Conservation (phyloP, 2,797 vertebrate genomes). For the Yasuhikotakia modesta region DNA sequence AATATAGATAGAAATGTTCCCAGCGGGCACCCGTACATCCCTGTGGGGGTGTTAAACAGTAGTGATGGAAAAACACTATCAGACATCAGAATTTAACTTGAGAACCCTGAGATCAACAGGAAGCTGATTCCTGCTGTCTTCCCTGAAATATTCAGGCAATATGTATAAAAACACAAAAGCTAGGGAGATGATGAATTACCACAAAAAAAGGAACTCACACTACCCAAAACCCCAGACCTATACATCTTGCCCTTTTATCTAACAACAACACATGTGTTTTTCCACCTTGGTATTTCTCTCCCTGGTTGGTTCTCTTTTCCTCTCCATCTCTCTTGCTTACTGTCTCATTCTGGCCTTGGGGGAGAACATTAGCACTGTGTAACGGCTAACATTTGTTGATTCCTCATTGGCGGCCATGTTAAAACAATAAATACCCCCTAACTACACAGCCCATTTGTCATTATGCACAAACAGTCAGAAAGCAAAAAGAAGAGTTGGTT, state of each 20-base stretch:
- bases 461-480: background rate
- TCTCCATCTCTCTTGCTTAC: constrained; percentile 12
- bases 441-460: constrained; percentile 56
- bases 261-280: background rate
- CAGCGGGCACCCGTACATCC: constrained; percentile 6
- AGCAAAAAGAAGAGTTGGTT: constrained; percentile 12
- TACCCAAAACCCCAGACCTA: constrained; percentile 2
- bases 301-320: background rate
- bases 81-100: constrained; percentile 32
- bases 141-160: constrained; percentile 7
- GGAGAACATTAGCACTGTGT: constrained; percentile 31
- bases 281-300: background rate
- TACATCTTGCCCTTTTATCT: constrained; percentile 27
- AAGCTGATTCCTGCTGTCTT: constrained; percentile 29
- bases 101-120: constrained; percentile 41
- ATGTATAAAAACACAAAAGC: constrained; percentile 2
- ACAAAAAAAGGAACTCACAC: constrained; percentile 4
- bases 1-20: constrained; percentile 23
- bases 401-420: constrained; percentile 68
- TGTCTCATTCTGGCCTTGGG: constrained; percentile 33
- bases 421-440: constrained; percentile 53
- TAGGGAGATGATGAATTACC: constrained; percentile 3
- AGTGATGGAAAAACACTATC: constrained; percentile 35
- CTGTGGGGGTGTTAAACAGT: background rate
- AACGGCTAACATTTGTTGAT: constrained; percentile 66